phyloP scores from a whole-genome alignment of 1,140 invertebrate genomes.

The Drosophila simulans region DNA sequence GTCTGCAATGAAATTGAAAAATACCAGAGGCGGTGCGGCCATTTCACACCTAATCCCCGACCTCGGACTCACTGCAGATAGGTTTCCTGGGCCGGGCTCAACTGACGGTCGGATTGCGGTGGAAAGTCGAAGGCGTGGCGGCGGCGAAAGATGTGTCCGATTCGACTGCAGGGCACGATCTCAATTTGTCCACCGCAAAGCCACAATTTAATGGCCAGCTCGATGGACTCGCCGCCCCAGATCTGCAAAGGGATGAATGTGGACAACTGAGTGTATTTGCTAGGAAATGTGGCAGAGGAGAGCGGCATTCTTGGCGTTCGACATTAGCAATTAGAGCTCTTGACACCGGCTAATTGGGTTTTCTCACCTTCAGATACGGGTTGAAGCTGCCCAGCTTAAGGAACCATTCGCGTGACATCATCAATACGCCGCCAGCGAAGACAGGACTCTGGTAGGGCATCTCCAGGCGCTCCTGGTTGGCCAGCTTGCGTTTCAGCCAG shows the following conservation, averaged over 20 bases:
- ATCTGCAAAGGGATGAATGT: slow-evolving; percentile 87
- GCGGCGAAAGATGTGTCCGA: slow-evolving; percentile 92
- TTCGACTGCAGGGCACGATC: slow-evolving; percentile 92
- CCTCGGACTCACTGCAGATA: slow-evolving; percentile 72
- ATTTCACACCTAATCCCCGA: slow-evolving; percentile 65
- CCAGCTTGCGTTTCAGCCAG: slow-evolving; percentile 90
- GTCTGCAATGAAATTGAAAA: slow-evolving; percentile 75
- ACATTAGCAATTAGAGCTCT: slow-evolving; percentile 63
- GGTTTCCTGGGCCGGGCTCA: slow-evolving; percentile 57
- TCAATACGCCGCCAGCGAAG: slow-evolving; percentile 92
- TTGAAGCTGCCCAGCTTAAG: slow-evolving; percentile 93
- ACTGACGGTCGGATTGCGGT: slow-evolving; percentile 70
- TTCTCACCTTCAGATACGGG: slow-evolving; percentile 86
- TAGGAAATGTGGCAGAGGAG: slow-evolving; percentile 10
- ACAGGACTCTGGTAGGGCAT: slow-evolving; percentile 87
- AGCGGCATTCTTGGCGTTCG: slow-evolving; percentile 13
- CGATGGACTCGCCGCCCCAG: slow-evolving; percentile 99
- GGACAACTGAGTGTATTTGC: slow-evolving; percentile 1
- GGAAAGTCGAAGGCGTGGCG: slow-evolving; percentile 93
- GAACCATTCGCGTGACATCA: slow-evolving; percentile 91
- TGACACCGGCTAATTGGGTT: slow-evolving; percentile 60
- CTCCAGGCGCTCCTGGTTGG: slow-evolving; percentile 18
- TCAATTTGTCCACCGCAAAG: slow-evolving; percentile 90
- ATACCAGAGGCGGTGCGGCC: slow-evolving; percentile 65
- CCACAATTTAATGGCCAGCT: slow-evolving; percentile 97